Conservation (phyloP, 1,140 invertebrate genomes). For the Orchestia grillus region DNA sequence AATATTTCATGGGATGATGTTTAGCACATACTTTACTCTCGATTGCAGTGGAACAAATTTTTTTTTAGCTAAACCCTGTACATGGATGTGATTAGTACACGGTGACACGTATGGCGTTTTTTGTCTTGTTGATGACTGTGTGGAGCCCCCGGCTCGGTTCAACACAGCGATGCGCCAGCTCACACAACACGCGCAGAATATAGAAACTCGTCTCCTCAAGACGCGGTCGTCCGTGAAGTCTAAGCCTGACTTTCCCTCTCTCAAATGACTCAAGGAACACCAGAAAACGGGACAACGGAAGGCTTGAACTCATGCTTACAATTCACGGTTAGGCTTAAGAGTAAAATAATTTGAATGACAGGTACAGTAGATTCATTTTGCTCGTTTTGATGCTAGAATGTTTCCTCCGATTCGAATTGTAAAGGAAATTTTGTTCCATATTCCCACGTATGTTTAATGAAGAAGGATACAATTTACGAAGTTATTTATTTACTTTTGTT, state of each 20-base stretch:
- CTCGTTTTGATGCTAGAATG: neutral
- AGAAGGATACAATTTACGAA: neutral
- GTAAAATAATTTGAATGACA: neutral
- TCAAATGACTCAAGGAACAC: neutral
- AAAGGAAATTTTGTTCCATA: neutral
- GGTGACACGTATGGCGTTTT: too few relatives aligned
- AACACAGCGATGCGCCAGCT: too few relatives aligned
- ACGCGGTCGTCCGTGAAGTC: neutral
- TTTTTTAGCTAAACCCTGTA: too few relatives aligned
- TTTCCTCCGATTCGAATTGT: neutral
- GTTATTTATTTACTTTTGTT: neutral
- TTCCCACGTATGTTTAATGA: neutral
- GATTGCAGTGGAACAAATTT: too few relatives aligned
- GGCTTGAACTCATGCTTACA: neutral
- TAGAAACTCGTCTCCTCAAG: neutral
- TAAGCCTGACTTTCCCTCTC: neutral
- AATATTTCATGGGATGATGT: too few relatives aligned
- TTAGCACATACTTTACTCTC: too few relatives aligned
- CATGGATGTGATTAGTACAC: too few relatives aligned
- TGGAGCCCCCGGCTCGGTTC: neutral
- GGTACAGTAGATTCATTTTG: too few relatives aligned
- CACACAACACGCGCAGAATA: neutral
- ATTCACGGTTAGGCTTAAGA: neutral
- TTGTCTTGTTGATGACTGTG: too few relatives aligned
- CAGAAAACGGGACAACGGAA: neutral